Evolutionary conservation across 92 coral and sea anemone genomes (phyloP), one percentile per base, ranked within the genome.

Genomic region (Virgularia gustaviana): DNA sequence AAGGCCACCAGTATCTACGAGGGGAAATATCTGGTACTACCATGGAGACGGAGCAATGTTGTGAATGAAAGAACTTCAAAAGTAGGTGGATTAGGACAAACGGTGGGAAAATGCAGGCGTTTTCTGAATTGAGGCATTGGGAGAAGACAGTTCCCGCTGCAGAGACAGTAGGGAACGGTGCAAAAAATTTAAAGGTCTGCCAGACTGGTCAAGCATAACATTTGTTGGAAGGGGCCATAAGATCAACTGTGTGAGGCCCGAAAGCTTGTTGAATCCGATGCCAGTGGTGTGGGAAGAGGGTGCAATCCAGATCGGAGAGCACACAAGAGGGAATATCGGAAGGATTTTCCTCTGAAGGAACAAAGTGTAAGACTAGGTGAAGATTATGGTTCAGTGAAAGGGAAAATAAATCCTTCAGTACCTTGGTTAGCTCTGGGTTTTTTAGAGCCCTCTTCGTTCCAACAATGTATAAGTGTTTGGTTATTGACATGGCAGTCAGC

Each of bases 191-290:
- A 73, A 65, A 32, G 81, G 78, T 11, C 47, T 65, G 55, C 89
- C 83, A 11, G 78, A 45, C 16, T 35, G 72, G 28, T 71, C 76
- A 16, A 8, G 23, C 23, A 34, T 22, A 7, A 78, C 80, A 38
- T 81, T 72, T 36, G 57, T 57, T 4, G 81, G 83, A 1, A 85
- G 1, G 3, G n/a, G 83, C 84, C 88, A 84, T 84, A 31, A 84
- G 75, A 45, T 86, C 87, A 4, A 82, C 32, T 0, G 87, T 72
- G 58, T 82, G 82, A 9, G 84, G 86, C 27, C 86, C 86, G 57
- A 85, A 85, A 9, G 82, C 76, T 0, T 37, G 8, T 20, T 85
- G 79, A 13, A 81, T 63, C 11, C 27, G 11, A 4, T 72, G 51
- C 90, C 86, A 78, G 51, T 62, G 60, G 12, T 1, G 15, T 0